phyloP scores from a whole-genome alignment of 2,888 invertebrate species.

The Spodoptera picta region DNA sequence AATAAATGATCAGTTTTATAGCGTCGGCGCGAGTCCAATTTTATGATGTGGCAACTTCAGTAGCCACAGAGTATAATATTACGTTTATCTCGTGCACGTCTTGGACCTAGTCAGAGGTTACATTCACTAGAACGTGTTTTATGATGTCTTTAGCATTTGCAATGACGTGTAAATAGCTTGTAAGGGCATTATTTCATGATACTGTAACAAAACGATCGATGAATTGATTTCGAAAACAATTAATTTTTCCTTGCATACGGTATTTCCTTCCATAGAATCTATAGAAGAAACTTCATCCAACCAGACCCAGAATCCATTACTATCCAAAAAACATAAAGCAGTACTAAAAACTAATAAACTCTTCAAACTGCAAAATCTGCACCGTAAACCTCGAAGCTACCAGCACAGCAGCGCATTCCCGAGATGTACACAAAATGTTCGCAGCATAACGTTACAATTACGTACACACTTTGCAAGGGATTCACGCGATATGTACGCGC shows the following conservation, averaged over 20 bases:
- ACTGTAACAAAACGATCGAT: no score
- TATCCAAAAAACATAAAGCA: no score
- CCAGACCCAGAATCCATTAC: no score
- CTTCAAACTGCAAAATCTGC: conserved; percentile 9
- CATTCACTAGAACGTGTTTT: conserved; percentile 43
- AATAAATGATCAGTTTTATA: conserved; percentile 81
- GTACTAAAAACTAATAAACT: no score
- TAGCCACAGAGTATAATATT: conserved; percentile 72
- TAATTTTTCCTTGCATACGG: no score
- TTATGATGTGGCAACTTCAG: conserved; percentile 82
- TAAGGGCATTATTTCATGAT: no score
- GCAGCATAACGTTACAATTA: conserved; percentile 49
- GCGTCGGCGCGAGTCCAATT: conserved; percentile 73
- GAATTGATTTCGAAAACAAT: no score
- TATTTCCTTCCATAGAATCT: no score
- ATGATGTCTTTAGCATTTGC: conserved; percentile 17
- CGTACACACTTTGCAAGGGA: conserved; percentile 60
- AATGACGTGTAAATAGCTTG: no score
- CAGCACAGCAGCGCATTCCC: conserved; percentile 5
- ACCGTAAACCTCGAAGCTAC: conserved; percentile 8
- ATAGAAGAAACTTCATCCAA: no score
- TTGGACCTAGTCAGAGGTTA: conserved; percentile 38
- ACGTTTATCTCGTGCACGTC: conserved; percentile 68
- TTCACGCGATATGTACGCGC: conserved; percentile 57
- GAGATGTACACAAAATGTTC: conserved; percentile 26